phyloP scores from a whole-genome alignment of 2,888 invertebrate genomes.

The Drosophila parthenogenetica region DNA sequence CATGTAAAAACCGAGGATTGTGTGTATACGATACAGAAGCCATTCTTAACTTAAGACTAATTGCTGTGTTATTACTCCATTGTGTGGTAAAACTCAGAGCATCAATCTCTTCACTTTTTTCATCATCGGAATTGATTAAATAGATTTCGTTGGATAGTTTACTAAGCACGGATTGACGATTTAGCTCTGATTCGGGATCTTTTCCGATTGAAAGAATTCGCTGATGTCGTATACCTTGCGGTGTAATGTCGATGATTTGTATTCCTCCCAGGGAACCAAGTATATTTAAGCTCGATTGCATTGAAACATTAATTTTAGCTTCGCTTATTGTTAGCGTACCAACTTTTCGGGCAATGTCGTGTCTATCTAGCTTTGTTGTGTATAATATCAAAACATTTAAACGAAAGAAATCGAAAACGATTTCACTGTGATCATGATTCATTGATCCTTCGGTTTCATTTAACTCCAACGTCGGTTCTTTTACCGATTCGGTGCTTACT shows the following conservation, averaged over 20 bases:
- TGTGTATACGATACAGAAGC: constrained; percentile 98
- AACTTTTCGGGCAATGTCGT: constrained; percentile 92
- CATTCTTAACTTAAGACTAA: constrained; percentile 87
- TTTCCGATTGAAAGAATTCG: constrained; percentile 94
- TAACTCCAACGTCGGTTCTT: constrained; percentile 31
- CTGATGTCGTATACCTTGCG: constrained; percentile 93
- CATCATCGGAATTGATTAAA: constrained; percentile 75
- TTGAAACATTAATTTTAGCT: constrained; percentile 94
- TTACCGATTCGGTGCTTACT: neutral
- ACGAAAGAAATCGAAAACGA: constrained; percentile 96
- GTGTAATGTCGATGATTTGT: constrained; percentile 94
- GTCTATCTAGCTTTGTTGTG: constrained; percentile 90
- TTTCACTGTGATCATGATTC: constrained; percentile 88
- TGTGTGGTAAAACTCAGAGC: constrained; percentile 84
- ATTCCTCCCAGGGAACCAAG: constrained; percentile 96
- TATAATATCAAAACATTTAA: constrained; percentile 94
- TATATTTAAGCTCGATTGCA: constrained; percentile 87
- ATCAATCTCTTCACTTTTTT: constrained; percentile 81
- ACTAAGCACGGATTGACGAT: constrained; percentile 80
- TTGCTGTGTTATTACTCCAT: constrained; percentile 79
- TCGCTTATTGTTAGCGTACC: constrained; percentile 97
- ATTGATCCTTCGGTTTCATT: constrained; percentile 51
- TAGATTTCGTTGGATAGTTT: constrained; percentile 85
- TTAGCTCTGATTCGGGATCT: constrained; percentile 86
- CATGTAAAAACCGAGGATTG: constrained; percentile 93